Conservation (phyloP, 2,113 vertebrate species). For the Octodon degus region DNA sequence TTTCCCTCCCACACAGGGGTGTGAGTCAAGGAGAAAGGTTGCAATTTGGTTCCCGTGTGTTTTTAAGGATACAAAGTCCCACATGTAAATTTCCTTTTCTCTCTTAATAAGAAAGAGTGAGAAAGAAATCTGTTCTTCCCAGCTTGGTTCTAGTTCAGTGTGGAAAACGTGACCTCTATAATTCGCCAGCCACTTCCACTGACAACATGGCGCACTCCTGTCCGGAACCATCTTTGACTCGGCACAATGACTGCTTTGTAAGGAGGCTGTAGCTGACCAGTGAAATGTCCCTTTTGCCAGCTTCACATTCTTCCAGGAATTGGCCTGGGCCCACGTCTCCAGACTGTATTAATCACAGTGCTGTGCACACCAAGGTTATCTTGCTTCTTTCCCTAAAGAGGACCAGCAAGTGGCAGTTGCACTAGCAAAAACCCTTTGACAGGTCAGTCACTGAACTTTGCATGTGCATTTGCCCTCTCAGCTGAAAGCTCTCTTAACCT, state of each 20-base stretch:
- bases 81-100: constrained; percentile 9
- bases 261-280: not conserved
- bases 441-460: not conserved
- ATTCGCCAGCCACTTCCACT: not conserved
- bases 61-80: not conserved
- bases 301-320: not conserved
- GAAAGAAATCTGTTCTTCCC: not conserved
- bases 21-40: not conserved
- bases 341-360: not conserved
- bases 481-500: not conserved
- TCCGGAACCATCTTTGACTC: not conserved
- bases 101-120: not conserved
- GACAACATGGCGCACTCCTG: not conserved
- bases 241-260: not conserved
- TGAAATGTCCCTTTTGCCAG: not conserved
- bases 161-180: not conserved
- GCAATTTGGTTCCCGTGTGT: not conserved
- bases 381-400: constrained; percentile 21
- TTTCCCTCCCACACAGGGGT: not conserved
- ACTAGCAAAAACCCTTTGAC: constrained; percentile 5
- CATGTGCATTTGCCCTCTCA: not conserved
- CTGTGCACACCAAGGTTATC: not conserved
- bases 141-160: not conserved
- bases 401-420: not conserved
- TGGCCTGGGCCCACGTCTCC: not conserved